A percentile compares a stretch with the other conserved stretches of the same genome.
phyloP scores from a whole-genome alignment of 2,113 vertebrate species.

The Aldabrachelys gigantea region DNA sequence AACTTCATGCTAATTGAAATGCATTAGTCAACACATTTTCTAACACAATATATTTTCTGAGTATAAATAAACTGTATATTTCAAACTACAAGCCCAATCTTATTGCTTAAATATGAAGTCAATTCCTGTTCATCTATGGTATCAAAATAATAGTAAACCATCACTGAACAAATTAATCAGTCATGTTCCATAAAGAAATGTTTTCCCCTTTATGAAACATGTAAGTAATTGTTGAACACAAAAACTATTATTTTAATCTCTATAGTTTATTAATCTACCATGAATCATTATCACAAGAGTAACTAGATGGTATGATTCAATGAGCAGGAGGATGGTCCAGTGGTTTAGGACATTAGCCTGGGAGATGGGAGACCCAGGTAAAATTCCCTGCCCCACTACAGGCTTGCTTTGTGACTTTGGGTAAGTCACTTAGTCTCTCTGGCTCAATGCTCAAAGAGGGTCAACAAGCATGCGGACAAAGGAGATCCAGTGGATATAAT shows the following conservation, averaged over 20 bases:
- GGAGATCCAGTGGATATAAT: no score
- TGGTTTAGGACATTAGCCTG: not conserved
- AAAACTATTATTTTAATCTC: not conserved
- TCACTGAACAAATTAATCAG: not conserved
- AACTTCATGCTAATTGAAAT: not conserved
- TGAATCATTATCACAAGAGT: not conserved
- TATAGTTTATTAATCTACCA: not conserved
- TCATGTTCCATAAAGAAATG: not conserved
- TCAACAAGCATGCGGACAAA: no score
- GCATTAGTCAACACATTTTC: not conserved
- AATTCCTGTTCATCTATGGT: not conserved
- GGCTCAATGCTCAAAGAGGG: no score
- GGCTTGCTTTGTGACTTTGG: no score
- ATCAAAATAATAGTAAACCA: not conserved
- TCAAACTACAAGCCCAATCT: not conserved
- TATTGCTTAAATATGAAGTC: not conserved
- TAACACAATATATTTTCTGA: not conserved
- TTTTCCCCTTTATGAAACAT: not conserved
- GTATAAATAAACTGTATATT: not conserved
- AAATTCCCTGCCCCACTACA: not conserved
- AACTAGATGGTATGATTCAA: not conserved
- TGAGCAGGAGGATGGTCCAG: not conserved
- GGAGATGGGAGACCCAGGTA: not conserved
- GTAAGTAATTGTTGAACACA: not conserved
- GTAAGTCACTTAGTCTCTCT: no score